Evolutionary conservation across 2,888 invertebrate genomes (phyloP).

Genomic region (Prenolepis imparis): DNA sequence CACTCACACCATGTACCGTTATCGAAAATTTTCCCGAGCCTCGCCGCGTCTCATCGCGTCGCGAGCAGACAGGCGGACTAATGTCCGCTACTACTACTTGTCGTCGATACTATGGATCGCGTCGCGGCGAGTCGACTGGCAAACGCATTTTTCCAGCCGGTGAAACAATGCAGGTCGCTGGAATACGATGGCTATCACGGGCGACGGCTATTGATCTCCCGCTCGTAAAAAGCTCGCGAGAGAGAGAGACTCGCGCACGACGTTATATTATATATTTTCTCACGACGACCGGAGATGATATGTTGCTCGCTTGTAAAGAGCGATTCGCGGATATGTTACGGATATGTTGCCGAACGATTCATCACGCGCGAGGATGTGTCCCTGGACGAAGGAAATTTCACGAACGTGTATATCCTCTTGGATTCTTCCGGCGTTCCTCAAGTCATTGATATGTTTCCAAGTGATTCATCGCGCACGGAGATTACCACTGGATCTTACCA

Average conservation of each 20-base stretch:
- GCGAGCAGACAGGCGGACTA: slow-evolving; percentile 11
- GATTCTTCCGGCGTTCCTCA: background rate
- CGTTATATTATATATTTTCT: slow-evolving; percentile 29
- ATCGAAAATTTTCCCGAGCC: background rate
- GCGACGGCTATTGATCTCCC: slow-evolving; percentile 66
- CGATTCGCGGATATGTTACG: slow-evolving; percentile 39
- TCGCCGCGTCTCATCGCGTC: background rate
- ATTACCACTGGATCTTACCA: background rate
- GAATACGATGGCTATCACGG: slow-evolving; percentile 60
- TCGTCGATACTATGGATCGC: background rate
- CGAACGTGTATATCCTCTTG: background rate
- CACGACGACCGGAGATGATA: slow-evolving; percentile 21
- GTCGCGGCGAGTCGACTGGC: slow-evolving; percentile 14
- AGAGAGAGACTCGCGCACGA: slow-evolving; percentile 45
- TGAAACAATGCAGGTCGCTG: slow-evolving; percentile 46
- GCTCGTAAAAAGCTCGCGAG: slow-evolving; percentile 55
- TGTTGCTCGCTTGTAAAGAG: slow-evolving; percentile 33
- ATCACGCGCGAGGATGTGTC: background rate
- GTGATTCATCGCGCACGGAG: background rate
- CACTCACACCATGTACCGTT: slow-evolving; percentile 2
- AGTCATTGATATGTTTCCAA: slow-evolving; percentile 14
- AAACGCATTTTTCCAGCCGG: slow-evolving; percentile 43
- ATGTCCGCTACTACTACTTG: slow-evolving; percentile 36
- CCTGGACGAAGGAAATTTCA: background rate
- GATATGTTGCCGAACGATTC: slow-evolving; percentile 31